phyloP scores from a whole-genome alignment of 2,888 invertebrate genomes.

The Diogma glabrata region DNA sequence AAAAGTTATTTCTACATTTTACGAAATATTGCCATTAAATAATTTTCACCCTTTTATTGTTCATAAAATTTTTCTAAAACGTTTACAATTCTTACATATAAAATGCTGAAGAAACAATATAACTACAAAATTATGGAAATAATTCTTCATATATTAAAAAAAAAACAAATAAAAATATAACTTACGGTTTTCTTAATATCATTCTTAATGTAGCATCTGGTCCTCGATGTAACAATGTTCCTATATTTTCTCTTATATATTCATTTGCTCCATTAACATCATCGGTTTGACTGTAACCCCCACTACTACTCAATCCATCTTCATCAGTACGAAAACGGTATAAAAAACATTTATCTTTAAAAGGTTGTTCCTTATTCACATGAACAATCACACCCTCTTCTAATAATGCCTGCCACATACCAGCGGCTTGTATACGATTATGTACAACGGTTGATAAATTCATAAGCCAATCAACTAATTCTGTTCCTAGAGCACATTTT shows the following conservation, averaged over 20 bases:
- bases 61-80: no score
- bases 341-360: conserved; percentile 70
- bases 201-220: conserved; percentile 69
- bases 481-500: conserved; percentile 63
- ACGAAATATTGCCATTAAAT: no score
- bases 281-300: conserved; percentile 42
- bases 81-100: neutral
- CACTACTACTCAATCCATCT: conserved; percentile 44
- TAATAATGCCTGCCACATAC: conserved; percentile 73
- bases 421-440: conserved; percentile 56
- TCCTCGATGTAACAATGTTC: conserved; percentile 54
- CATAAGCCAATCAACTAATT: conserved; percentile 70
- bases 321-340: conserved; percentile 72
- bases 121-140: neutral
- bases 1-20: no score
- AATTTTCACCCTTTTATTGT: no score
- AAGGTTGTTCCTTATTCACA: conserved; percentile 65
- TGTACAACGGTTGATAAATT: conserved; percentile 50
- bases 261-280: conserved; percentile 55
- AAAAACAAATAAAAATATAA: conserved; percentile 18
- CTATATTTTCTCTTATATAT: conserved; percentile 53
- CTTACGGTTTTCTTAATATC: conserved; percentile 70
- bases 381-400: conserved; percentile 69
- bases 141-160: neutral
- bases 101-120: neutral